These are phyloP conservation scores for Neopelma chrysocephalum DNA, from an alignment of 2,797 vertebrate genomes.

Conservation along the genomic window DNA sequence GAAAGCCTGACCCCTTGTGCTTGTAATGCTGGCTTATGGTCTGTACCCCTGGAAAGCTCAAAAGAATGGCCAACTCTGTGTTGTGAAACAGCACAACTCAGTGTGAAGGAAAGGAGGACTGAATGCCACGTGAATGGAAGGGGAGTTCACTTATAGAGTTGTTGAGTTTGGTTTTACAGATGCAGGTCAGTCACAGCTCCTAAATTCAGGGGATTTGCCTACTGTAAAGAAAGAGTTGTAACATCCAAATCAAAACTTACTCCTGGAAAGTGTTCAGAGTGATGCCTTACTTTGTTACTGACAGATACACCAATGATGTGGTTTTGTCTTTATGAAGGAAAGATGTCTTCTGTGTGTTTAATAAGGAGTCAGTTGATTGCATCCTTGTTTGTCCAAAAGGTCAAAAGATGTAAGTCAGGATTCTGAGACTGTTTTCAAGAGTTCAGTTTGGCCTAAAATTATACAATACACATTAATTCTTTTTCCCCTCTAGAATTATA, in stretches of 20 bases:
- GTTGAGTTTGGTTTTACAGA: neutral
- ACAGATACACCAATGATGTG: neutral
- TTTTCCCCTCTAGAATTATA: neutral
- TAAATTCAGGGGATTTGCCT: neutral
- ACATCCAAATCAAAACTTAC: neutral
- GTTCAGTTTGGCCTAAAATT: neutral
- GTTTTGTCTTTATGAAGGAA: neutral
- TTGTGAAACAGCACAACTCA: neutral
- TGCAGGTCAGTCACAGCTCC: neutral
- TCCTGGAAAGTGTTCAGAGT: neutral
- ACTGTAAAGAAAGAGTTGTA: neutral
- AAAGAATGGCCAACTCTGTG: neutral
- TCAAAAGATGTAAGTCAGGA: neutral
- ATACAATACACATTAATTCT: neutral
- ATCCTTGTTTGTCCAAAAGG: neutral
- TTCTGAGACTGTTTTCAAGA: neutral
- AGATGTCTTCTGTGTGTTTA: neutral
- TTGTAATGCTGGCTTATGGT: neutral
- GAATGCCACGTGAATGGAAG: neutral
- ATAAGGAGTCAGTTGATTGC: neutral
- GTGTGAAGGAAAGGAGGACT: neutral
- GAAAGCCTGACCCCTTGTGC: neutral
- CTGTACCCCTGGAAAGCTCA: neutral
- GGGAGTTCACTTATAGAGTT: neutral
- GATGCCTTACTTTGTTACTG: neutral